Conservation (phyloP, 2,888 invertebrate species). For the Antheraea assamensis region DNA sequence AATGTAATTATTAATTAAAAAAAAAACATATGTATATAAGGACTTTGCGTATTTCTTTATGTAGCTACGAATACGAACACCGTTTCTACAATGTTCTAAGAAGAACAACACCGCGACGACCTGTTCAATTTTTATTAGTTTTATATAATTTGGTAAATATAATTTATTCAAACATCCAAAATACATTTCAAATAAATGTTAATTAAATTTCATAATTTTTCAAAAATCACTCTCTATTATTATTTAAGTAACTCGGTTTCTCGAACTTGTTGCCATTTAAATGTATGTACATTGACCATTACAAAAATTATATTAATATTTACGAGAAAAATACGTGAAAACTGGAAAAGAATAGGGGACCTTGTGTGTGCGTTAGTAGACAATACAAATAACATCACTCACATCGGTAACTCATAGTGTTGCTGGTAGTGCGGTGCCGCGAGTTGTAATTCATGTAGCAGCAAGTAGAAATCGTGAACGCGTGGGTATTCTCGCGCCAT, state of each 20-base stretch:
- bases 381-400: constrained; percentile 35
- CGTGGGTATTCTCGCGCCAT: constrained; percentile 59
- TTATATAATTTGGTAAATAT: too few species aligned
- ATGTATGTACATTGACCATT: not conserved
- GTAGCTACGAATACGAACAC: too few species aligned
- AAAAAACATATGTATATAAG: too few species aligned
- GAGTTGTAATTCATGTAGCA: constrained; percentile 54
- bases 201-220: too few species aligned
- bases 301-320: not conserved
- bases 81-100: too few species aligned
- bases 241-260: not conserved
- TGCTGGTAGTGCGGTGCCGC: constrained; percentile 41
- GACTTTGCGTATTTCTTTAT: too few species aligned
- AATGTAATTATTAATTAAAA: not conserved
- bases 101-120: too few species aligned
- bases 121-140: too few species aligned
- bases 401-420: constrained; percentile 50
- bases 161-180: too few species aligned
- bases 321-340: not conserved
- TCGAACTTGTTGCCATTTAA: not conserved
- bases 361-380: not conserved
- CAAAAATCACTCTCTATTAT: too few species aligned
- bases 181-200: too few species aligned
- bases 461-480: constrained; percentile 55
- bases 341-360: not conserved